Percentiles rank a stretch among this genome's conserved stretches.
These are phyloP conservation scores for Tringa solitaria DNA, from an alignment of 2,113 vertebrate species.

Conservation along the genomic window DNA sequence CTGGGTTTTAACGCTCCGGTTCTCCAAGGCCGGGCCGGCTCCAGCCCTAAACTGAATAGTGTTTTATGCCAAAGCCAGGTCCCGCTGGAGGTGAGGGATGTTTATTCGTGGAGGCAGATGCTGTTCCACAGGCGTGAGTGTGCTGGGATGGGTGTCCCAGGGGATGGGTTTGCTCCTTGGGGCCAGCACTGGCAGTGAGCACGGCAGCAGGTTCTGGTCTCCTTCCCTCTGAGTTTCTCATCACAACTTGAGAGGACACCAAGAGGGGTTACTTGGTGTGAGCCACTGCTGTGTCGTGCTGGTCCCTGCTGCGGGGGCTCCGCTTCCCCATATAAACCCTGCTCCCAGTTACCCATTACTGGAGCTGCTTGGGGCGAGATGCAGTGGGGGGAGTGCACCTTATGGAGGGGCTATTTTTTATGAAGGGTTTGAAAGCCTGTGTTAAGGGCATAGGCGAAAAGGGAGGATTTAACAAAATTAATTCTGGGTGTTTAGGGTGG, in stretches of 20 bases:
- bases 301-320: neutral
- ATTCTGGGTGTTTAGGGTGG: neutral
- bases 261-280: fast-evolving
- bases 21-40: neutral
- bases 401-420: neutral
- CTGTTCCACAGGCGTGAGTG: neutral
- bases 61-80: neutral
- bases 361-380: fast-evolving
- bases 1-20: neutral
- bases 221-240: neutral
- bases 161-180: neutral
- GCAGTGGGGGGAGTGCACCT: neutral
- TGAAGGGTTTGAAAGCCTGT: neutral
- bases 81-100: neutral
- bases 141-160: neutral
- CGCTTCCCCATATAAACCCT: fast-evolving
- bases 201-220: neutral
- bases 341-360: neutral
- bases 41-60: neutral
- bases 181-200: neutral
- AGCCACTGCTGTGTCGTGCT: fast-evolving
- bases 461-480: neutral
- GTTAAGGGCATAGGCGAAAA: neutral
- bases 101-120: neutral
- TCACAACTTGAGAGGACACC: neutral